These are phyloP conservation scores for Antidorcas marsupialis DNA, from an alignment of 2,113 vertebrate species.

Conservation along the genomic window DNA sequence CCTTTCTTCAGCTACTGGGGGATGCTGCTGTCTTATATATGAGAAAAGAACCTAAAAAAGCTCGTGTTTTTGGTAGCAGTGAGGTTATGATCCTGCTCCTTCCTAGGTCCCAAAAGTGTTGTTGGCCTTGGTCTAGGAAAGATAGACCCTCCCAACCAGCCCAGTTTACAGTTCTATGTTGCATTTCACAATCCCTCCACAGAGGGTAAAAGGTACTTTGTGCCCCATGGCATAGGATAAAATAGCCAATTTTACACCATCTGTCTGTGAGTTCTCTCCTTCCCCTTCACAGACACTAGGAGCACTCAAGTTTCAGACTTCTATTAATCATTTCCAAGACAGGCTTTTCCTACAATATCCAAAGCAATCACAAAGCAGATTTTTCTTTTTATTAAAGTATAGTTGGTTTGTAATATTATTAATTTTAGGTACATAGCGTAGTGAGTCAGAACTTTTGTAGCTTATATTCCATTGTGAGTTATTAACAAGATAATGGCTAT, in stretches of 20 bases:
- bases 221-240: neutral
- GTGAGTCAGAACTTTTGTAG: neutral
- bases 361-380: neutral
- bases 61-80: neutral
- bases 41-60: neutral
- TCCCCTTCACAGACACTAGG: neutral
- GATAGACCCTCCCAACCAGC: too few relatives aligned
- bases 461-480: neutral
- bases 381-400: neutral
- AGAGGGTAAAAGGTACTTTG: neutral
- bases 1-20: neutral
- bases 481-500: neutral
- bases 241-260: too few relatives aligned
- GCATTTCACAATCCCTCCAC: neutral
- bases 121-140: neutral
- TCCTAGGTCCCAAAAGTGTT: too few relatives aligned
- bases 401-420: neutral
- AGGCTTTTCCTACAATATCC: neutral
- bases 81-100: neutral
- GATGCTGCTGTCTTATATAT: neutral
- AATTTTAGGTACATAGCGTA: neutral
- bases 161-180: too few relatives aligned
- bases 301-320: neutral
- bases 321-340: neutral
- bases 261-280: neutral